Base-by-base conservation (phyloP, 2,888 invertebrate genomes). In the Trissonchulus latispiculum region DNA sequence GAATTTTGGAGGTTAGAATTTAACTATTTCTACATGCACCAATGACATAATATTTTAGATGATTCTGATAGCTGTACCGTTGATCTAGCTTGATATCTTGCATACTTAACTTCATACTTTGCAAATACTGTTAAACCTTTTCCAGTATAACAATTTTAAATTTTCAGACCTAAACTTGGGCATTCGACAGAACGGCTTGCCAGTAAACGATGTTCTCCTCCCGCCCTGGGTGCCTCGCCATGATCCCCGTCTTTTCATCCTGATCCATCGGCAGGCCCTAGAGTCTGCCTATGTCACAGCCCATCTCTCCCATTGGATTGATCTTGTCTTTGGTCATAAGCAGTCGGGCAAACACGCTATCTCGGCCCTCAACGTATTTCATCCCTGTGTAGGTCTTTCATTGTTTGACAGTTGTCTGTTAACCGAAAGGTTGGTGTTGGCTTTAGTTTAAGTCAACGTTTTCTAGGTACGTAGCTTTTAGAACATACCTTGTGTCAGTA, bases 301-400 rank as follows among this genome's bases (percentile, higher is more conserved):
- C 80, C 90, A 95, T 84, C 87, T 99, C 76, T 95, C 99, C 85
- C 90, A 95, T 85, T 99, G 97, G 99, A 97, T 99, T 77, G 99
- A 99, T 86, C 87, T 99, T 75, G 95, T 99, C 80, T 99, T 99
- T 85, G 99, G 99, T 0, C 91, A 89, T 84, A 95, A 95, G 83
- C 95, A 95, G 84, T 91, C 92, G 80, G 95, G 83, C 15, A 75
- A 79, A 37, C 75, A 80, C 1, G 81, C 82, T 1, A 90, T 95
- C 8, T 95, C 97, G 73, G 90, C 96, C 32, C 89, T 90, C 77
- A 99, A 99, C 84, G 95, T 99, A 76, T 99, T 99, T 86, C 99
- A 99, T 85, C 96, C 82, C 28, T 29, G 32, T 29, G 66, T 64
- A 64, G 28, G 48, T n/a, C n/a, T n/a, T n/a, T n/a, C n/a, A n/a